Conservation (phyloP, 2,113 vertebrate species). For the Indri indri region DNA sequence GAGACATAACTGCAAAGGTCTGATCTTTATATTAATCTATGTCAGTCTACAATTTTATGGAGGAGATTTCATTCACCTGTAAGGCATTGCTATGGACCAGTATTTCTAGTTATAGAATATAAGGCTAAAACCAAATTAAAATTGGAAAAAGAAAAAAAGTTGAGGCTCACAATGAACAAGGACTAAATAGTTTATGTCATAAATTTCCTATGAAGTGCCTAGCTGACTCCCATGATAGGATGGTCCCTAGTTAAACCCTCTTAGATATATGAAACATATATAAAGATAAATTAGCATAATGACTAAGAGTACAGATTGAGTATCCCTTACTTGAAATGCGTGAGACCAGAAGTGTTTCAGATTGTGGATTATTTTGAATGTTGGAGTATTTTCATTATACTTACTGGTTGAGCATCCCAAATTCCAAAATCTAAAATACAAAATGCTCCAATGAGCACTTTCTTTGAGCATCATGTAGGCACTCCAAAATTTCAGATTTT, state of each 20-base stretch:
- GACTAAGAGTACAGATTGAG: not conserved
- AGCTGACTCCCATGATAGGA: not conserved
- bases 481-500: not conserved
- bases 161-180: not conserved
- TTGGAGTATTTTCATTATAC: not conserved
- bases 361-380: not conserved
- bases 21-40: not conserved
- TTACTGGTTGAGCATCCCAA: not conserved
- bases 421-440: not conserved
- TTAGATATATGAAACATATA: not conserved
- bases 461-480: not conserved
- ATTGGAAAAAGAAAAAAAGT: not conserved
- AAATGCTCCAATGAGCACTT: not conserved
- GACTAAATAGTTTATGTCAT: not conserved
- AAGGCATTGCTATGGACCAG: not conserved
- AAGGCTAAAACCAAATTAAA: not conserved
- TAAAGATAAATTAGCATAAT: not conserved
- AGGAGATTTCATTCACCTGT: not conserved
- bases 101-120: not conserved
- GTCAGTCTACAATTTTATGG: not conserved
- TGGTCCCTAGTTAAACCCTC: not conserved
- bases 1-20: not conserved
- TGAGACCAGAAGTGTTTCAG: not conserved
- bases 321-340: not conserved
- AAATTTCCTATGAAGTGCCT: not conserved